These are phyloP conservation scores for Pholis gunnellus DNA, from an alignment of 2,113 vertebrate species.

Conservation along the genomic window DNA sequence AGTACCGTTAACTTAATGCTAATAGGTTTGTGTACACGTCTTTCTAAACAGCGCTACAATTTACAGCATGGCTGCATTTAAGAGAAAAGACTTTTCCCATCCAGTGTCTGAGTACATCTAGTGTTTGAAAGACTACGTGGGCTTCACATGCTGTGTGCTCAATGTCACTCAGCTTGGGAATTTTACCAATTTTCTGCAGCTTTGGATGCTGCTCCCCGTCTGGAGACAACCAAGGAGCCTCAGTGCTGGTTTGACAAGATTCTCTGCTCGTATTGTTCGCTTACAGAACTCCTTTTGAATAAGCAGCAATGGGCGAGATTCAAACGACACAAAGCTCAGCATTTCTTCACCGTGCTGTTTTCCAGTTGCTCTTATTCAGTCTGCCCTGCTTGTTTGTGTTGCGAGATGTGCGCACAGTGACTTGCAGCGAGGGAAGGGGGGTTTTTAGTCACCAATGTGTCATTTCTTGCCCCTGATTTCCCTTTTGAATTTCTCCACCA, in stretches of 20 bases:
- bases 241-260: slow-evolving; percentile 51
- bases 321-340: slow-evolving; percentile 37
- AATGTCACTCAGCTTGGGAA: slow-evolving; percentile 63
- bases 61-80: slow-evolving; percentile 30
- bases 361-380: slow-evolving; percentile 32
- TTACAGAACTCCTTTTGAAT: slow-evolving; percentile 41
- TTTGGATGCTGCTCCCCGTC: slow-evolving; percentile 37
- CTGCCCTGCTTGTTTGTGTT: not conserved
- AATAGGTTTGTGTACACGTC: slow-evolving; percentile 8
- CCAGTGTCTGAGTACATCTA: slow-evolving; percentile 14
- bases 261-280: slow-evolving; percentile 45
- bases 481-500: slow-evolving; percentile 17
- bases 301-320: slow-evolving; percentile 45
- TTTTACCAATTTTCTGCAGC: slow-evolving; percentile 47
- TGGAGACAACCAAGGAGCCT: slow-evolving; percentile 28
- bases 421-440: not conserved
- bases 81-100: slow-evolving; percentile 24
- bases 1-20: not conserved
- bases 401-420: not conserved
- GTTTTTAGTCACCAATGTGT: slow-evolving; percentile 28
- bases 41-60: slow-evolving; percentile 24
- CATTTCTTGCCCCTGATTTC: slow-evolving; percentile 26
- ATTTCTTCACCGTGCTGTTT: slow-evolving; percentile 19
- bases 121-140: slow-evolving; percentile 40
- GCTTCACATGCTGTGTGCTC: slow-evolving; percentile 46